Base-by-base conservation (phyloP, 2,888 invertebrate species). In the Formica aserva region DNA sequence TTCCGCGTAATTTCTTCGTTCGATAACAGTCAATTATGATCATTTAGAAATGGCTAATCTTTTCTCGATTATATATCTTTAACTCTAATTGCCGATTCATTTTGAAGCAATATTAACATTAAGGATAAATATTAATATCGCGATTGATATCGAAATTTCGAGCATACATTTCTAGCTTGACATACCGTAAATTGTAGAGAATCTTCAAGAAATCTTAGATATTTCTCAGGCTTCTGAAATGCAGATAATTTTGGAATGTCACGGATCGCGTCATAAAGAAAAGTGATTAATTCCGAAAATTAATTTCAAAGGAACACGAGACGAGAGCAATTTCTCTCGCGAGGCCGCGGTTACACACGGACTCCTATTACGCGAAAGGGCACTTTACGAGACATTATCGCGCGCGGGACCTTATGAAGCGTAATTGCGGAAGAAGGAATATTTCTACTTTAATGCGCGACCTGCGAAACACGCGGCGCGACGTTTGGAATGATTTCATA, bases 401-500 rank as follows among this genome's bases (percentile, higher is more conserved):
- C 78, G 67, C 77, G 60, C 60, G 62, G 72, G 72, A 80, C 72
- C 71, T 80, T 80, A 80, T 80, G 78, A 80, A 80, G 72, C 78
- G 72, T 80, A 80, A 80, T 80, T 80, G 72, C 48, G 72, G 82
- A 66, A 66, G 66, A 82, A 82, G 76, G 82, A 82, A 82, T 76
- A 82, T 82, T 66, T 82, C 66, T 82, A 32, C 66, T 82, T 82
- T 82, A 82, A 82, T 66, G 55, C 77, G 76, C 57, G 76, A 77
- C 76, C 76, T 66, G 66, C 66, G 77, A 82, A 76, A 45, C n/a
- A 52, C 66, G 76, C 75, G 76, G 57, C 35, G 60, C 82, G 82
- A 77, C 76, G 66, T 76, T 76, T 76, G 77, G 57, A 82, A 82
- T 82, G 76, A 82, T 82, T 82, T 82, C 82, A 82, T 82, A 82